A percentile compares a stretch with the other conserved stretches of the same genome.
Conservation (phyloP, 2,113 vertebrate species). For the Zosterops pallidus region DNA sequence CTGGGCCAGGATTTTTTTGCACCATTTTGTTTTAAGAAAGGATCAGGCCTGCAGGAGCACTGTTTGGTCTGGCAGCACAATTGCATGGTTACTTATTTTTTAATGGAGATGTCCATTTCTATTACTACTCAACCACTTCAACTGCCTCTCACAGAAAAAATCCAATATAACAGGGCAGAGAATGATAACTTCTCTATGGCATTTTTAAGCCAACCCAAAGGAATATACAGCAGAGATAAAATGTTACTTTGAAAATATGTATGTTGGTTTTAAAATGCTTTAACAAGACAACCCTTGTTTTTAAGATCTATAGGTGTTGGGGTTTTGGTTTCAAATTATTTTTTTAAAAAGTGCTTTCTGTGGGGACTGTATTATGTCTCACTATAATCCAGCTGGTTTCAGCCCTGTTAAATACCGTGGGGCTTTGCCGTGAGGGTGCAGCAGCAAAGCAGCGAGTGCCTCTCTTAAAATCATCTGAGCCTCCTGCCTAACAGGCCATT, state of each 20-base stretch:
- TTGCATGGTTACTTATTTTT: neutral
- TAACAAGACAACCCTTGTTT: neutral
- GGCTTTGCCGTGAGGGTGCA: neutral
- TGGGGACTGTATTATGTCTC: neutral
- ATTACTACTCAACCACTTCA: conserved; percentile 11
- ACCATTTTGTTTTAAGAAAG: neutral
- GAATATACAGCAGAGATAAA: neutral
- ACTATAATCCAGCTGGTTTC: neutral
- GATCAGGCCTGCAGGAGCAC: neutral
- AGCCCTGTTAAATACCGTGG: neutral
- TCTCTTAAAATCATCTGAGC: neutral
- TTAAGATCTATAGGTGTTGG: neutral
- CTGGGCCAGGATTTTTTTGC: neutral
- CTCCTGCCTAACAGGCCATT: neutral
- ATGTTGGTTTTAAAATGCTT: neutral
- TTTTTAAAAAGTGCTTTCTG: neutral
- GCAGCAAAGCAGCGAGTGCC: accelerated
- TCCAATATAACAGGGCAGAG: neutral
- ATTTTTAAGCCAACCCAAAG: neutral
- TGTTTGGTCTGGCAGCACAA: neutral
- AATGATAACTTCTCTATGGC: neutral
- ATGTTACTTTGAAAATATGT: neutral
- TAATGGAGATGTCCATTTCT: conserved; percentile 7
- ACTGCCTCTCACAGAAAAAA: conserved; percentile 3
- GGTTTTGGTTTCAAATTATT: neutral